A percentile compares a stretch with the other conserved stretches of the same genome.
These are phyloP conservation scores for Paelopatides confundens DNA, from an alignment of 53 echinoderm and acorn worm genomes.

Conservation along the genomic window DNA sequence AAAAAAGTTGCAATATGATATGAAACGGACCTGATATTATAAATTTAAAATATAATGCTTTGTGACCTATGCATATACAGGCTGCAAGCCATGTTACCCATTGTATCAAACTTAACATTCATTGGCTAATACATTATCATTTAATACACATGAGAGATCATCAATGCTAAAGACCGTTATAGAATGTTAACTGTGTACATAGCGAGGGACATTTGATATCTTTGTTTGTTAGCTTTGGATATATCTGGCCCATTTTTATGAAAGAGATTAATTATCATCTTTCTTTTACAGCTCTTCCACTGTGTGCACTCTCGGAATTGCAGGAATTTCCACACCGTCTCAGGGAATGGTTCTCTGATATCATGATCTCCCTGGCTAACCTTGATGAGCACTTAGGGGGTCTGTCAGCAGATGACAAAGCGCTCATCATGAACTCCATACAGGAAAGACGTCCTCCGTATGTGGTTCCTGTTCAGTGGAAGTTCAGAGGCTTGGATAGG, in stretches of 20 bases:
- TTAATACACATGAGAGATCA: too few species aligned
- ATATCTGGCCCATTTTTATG: too few species aligned
- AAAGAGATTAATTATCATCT: background rate
- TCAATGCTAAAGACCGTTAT: too few species aligned
- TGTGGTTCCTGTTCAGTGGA: slow-evolving; percentile 73
- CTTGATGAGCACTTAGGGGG: slow-evolving; percentile 63
- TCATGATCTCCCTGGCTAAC: slow-evolving; percentile 68
- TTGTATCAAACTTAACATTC: too few species aligned
- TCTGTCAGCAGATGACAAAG: slow-evolving; percentile 50
- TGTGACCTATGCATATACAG: too few species aligned
- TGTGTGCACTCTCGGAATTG: slow-evolving; percentile 59
- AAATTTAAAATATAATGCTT: too few species aligned
- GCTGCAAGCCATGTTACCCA: too few species aligned
- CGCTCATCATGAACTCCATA: slow-evolving; percentile 39
- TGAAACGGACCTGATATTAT: too few species aligned
- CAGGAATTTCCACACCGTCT: slow-evolving; percentile 68
- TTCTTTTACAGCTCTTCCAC: slow-evolving; percentile 50
- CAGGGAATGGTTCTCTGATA: slow-evolving; percentile 69
- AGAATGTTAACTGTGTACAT: background rate
- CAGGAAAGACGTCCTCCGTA: slow-evolving; percentile 44
- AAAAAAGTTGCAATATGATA: too few species aligned
- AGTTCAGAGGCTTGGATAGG: slow-evolving; percentile 68
- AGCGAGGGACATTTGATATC: background rate
- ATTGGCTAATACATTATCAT: too few species aligned
- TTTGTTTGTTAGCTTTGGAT: background rate